phyloP scores from a whole-genome alignment of 2,888 invertebrate species.

The Lepidocyrtoides sp. region DNA sequence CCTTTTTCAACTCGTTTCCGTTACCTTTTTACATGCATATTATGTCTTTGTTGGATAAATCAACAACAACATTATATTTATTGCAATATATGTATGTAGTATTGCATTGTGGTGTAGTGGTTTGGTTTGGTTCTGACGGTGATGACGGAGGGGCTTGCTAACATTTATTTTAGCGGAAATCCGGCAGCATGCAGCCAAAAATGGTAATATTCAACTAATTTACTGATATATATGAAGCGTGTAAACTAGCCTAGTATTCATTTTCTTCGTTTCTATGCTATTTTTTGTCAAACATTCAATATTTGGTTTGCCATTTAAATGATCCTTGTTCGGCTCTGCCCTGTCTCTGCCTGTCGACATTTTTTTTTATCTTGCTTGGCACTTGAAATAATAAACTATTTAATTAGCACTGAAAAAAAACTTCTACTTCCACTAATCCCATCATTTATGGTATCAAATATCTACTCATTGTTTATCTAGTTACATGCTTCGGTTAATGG shows the following conservation, averaged over 20 bases:
- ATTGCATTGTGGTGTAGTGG: not conserved
- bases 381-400: no score
- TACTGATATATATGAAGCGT: slow-evolving; percentile 31
- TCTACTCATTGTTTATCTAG: no score
- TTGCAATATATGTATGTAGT: no score
- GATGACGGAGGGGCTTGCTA: slow-evolving; percentile 15
- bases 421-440: no score
- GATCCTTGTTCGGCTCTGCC: no score
- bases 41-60: not conserved
- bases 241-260: not conserved
- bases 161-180: slow-evolving; percentile 52
- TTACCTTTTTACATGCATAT: slow-evolving; percentile 10
- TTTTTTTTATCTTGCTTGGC: no score
- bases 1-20: slow-evolving; percentile 52
- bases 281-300: slow-evolving; percentile 13
- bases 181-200: slow-evolving; percentile 55
- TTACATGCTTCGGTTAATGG: no score
- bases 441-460: no score
- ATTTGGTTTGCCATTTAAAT: not conserved
- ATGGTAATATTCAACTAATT: not conserved
- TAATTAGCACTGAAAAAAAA: no score
- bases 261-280: not conserved
- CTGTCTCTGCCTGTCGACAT: no score
- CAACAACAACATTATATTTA: not conserved
- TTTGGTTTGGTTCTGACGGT: not conserved